A percentile compares a stretch with the other conserved stretches of the same genome.
These are phyloP conservation scores for Drosophila atroscutellata DNA, from an alignment of 2,888 invertebrate species.

Conservation along the genomic window DNA sequence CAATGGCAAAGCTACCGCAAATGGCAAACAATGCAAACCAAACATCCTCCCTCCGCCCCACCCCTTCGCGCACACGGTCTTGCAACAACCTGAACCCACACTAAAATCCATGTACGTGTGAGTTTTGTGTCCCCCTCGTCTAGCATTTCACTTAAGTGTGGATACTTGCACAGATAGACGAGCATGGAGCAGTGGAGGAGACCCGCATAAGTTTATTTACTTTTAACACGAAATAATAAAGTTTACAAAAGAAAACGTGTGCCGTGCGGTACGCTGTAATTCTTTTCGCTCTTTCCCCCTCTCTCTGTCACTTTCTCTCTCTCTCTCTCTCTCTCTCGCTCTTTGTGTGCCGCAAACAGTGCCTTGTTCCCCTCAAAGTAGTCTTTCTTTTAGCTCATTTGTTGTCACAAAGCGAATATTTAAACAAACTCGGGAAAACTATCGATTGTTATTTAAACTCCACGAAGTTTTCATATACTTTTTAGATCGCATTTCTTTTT, in stretches of 20 bases:
- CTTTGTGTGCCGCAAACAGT: conserved; percentile 33
- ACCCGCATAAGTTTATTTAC: conserved; percentile 76
- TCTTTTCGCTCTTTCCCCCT: conserved; percentile 17
- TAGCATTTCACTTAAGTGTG: conserved; percentile 67
- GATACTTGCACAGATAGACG: conserved; percentile 40
- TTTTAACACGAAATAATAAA: conserved; percentile 81
- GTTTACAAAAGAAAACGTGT: conserved; percentile 80
- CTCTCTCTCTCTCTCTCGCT: neutral
- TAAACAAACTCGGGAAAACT: conserved; percentile 34
- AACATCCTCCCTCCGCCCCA: conserved; percentile 1
- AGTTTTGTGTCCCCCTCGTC: conserved; percentile 36
- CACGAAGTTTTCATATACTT: conserved; percentile 1
- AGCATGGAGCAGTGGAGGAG: neutral
- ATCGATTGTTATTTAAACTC: conserved; percentile 13
- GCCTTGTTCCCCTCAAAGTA: conserved; percentile 9
- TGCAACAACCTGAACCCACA: conserved; percentile 2
- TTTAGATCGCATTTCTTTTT: neutral
- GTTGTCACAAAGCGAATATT: conserved; percentile 51
- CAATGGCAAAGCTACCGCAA: conserved; percentile 67
- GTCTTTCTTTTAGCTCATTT: conserved; percentile 18
- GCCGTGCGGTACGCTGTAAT: conserved; percentile 67
- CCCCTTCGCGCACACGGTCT: neutral
- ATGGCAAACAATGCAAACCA: conserved; percentile 78
- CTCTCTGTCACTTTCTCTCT: neutral
- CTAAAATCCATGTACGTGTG: conserved; percentile 22